phyloP scores from a whole-genome alignment of 2,888 invertebrate species.

The Caenorhabditis imperialis region DNA sequence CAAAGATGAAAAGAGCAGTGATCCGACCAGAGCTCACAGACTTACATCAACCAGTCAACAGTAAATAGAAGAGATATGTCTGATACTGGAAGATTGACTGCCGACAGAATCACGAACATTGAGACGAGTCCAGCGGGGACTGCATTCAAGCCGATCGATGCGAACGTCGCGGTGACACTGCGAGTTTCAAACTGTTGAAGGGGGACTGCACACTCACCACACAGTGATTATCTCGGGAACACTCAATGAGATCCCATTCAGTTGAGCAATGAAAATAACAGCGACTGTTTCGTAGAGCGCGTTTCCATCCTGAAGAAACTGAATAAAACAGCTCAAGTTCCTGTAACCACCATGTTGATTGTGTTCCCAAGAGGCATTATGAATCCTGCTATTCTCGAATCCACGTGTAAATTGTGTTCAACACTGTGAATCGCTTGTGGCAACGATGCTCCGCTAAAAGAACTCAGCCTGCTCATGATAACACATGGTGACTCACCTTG shows the following conservation, averaged over 20 bases:
- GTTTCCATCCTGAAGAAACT: conserved; percentile 55
- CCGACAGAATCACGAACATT: conserved; percentile 79
- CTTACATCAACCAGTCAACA: conserved; percentile 80
- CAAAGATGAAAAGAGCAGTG: neutral
- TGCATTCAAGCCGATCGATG: conserved; percentile 96
- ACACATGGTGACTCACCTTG: conserved; percentile 81
- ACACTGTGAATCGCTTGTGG: conserved; percentile 83
- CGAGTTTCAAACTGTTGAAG: neutral
- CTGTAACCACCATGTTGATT: conserved; percentile 85
- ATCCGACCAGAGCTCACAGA: neutral
- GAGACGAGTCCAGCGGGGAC: conserved; percentile 81
- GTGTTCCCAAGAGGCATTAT: conserved; percentile 80
- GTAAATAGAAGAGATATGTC: conserved; percentile 79
- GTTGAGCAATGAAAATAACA: conserved; percentile 88
- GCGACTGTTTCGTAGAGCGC: conserved; percentile 88
- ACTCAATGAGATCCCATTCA: conserved; percentile 86
- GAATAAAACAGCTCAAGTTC: neutral
- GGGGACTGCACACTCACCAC: conserved; percentile 84
- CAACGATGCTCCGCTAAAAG: conserved; percentile 83
- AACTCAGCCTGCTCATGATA: too few species aligned
- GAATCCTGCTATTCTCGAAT: conserved; percentile 83
- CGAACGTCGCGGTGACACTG: conserved; percentile 94
- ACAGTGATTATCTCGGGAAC: conserved; percentile 89
- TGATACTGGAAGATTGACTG: conserved; percentile 79
- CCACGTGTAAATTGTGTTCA: conserved; percentile 83